Base-by-base conservation (phyloP, 2,888 invertebrate species). In the Ennomos fuscantarius region DNA sequence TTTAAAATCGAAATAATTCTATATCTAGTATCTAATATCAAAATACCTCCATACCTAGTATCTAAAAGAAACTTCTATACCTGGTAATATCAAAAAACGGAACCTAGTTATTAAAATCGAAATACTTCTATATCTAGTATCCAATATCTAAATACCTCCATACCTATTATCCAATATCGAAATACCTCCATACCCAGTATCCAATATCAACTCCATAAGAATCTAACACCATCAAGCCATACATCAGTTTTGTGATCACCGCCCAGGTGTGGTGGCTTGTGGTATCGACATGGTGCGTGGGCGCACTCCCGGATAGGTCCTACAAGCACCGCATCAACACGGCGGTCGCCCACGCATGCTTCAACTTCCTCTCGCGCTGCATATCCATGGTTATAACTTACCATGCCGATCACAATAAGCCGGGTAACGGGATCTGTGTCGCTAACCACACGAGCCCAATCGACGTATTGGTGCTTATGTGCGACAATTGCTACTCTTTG, bases 381-480 rank as follows among this genome's bases (percentile, higher is more conserved):
- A 95, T 99, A 76, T 99, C 99, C 8, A 95, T 96, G 32, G 97
- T 97, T 62, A 95, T 97, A 70, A 96, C 95, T 31, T 97, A 97
- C 87, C 97, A 98, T 88, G 97, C 96, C 83, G 94, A 94, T 52
- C 97, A 98, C 81, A 97, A 98, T 85, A 94, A 95, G 72, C 98
- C 98, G 34, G 94, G 94, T 73, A 93, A 88, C 66, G 95, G 95
- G 41, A 99, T 99, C 74, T 99, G 99, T 92, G 99, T 99, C 32
- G 99, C 99, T 45, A 99, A 99, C 92, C 99, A 99, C 90, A 99
- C 99, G 6, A 99, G 99, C 63, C 99, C 99, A 2, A 98, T 99
- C 68, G 99, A 99, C 89, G 99, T 98, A 54, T 94, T 99, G 70
- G 96, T 99, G 68, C 94, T 99, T 52, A 98, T 99, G 95, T 98